These are phyloP conservation scores for Agonopterix alstromeriana DNA, from an alignment of 2,888 invertebrate species.

Conservation along the genomic window DNA sequence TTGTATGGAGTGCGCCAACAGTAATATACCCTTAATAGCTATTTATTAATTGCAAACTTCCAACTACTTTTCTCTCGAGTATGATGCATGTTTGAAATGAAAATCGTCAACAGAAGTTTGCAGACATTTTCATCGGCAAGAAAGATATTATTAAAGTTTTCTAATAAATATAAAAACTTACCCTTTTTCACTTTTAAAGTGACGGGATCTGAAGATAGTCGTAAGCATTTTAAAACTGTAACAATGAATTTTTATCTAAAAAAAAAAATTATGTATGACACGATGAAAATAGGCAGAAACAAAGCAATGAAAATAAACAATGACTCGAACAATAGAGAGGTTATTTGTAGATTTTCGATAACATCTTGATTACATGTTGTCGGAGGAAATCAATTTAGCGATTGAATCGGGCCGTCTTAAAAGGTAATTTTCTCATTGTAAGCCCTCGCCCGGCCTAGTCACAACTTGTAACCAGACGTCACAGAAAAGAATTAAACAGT, in stretches of 20 bases:
- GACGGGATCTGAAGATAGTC: constrained; percentile 93
- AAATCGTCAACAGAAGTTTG: too few species aligned
- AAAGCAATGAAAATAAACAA: constrained; percentile 18
- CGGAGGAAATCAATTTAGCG: constrained; percentile 31
- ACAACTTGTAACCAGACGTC: background rate
- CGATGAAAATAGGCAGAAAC: constrained; percentile 8
- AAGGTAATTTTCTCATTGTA: constrained; percentile 24
- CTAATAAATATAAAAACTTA: constrained; percentile 71
- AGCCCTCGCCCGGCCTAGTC: background rate
- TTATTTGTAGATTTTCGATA: constrained; percentile 29
- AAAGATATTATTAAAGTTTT: background rate
- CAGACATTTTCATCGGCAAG: background rate
- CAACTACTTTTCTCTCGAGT: background rate
- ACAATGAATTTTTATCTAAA: constrained; percentile 47
- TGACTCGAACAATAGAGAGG: constrained; percentile 20
- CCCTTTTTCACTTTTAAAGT: constrained; percentile 94
- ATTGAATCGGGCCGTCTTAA: constrained; percentile 18
- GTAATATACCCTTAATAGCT: too few species aligned
- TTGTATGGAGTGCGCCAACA: too few species aligned
- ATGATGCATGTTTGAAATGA: too few species aligned
- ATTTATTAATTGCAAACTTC: background rate
- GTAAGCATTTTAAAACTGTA: constrained; percentile 95
- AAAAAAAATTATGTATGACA: constrained; percentile 10
- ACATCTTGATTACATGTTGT: constrained; percentile 25
- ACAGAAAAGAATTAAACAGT: background rate